A percentile compares a stretch with the other conserved stretches of the same genome.
Conservation (phyloP, 2,113 vertebrate species). For the Apodemus sylvaticus region DNA sequence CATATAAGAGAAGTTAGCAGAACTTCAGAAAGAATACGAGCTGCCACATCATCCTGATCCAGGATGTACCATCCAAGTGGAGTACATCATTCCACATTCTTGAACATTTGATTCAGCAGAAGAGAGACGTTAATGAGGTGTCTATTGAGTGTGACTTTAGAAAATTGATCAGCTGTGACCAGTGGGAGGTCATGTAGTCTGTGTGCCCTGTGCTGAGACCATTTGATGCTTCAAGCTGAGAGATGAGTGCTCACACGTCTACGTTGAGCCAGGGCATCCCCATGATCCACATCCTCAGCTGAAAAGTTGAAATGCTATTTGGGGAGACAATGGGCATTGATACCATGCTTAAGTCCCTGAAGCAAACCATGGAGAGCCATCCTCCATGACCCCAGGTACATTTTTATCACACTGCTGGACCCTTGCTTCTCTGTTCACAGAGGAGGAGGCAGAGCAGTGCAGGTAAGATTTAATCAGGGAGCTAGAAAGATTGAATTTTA, state of each 20-base stretch:
- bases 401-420: conserved; percentile 96
- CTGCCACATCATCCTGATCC: too few relatives aligned
- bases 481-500: too few relatives aligned
- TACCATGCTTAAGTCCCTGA: conserved; percentile 95
- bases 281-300: conserved; percentile 96
- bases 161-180: too few relatives aligned
- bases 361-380: conserved; percentile 95
- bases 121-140: too few relatives aligned
- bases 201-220: conserved; percentile 96
- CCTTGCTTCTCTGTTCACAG: conserved; percentile 96
- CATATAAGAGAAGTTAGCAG: too few relatives aligned
- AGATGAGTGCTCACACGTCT: conserved; percentile 95
- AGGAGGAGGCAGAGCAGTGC: conserved; percentile 95
- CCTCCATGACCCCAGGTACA: conserved; percentile 93
- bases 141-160: too few relatives aligned
- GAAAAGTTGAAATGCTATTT: conserved; percentile 96
- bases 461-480: too few relatives aligned
- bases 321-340: conserved; percentile 98
- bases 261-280: conserved; percentile 97
- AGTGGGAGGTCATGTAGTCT: too few relatives aligned
- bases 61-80: too few relatives aligned
- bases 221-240: conserved; percentile 94
- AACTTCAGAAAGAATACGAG: too few relatives aligned
- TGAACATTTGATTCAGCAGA: too few relatives aligned
- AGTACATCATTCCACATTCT: too few relatives aligned